Conservation (phyloP, 1,140 invertebrate species). For the Drosophila kanapiae region DNA sequence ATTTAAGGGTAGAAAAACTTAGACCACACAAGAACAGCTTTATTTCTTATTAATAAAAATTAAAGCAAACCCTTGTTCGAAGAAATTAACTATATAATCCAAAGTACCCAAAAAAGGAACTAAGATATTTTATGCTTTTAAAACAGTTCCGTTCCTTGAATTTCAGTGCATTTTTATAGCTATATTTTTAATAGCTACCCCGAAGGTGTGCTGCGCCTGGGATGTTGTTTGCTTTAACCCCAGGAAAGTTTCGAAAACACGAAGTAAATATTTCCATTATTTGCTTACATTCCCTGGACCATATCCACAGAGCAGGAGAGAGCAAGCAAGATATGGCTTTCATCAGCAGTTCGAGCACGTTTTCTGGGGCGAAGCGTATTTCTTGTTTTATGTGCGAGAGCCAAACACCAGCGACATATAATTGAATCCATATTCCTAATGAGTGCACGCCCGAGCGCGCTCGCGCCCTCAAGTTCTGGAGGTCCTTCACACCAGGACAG, state of each 20-base stretch:
- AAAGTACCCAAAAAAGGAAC: not conserved
- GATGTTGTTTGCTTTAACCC: constrained; percentile 4
- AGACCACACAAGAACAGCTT: not conserved
- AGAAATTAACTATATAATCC: not conserved
- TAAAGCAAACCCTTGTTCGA: not conserved
- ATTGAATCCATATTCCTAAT: constrained; percentile 77
- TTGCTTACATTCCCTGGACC: constrained; percentile 39
- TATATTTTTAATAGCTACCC: constrained; percentile 1
- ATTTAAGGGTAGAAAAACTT: not conserved
- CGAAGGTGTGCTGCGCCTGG: constrained; percentile 10
- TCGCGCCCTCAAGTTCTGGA: constrained; percentile 1
- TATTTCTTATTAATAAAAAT: not conserved
- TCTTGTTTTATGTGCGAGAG: constrained; percentile 46
- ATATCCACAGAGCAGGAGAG: not conserved
- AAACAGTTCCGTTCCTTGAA: not conserved
- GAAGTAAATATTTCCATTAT: constrained; percentile 45
- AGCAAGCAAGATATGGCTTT: not conserved
- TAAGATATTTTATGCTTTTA: not conserved
- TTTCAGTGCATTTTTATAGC: not conserved
- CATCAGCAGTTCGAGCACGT: constrained; percentile 42
- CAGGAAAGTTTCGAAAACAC: constrained; percentile 20
- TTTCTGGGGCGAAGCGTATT: constrained; percentile 39
- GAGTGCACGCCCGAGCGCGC: constrained; percentile 60
- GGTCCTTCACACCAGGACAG: constrained; percentile 7
- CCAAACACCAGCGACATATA: constrained; percentile 61